A percentile compares a stretch with the other conserved stretches of the same genome.
phyloP scores from a whole-genome alignment of 2,113 vertebrate species.

The Mustela nigripes region DNA sequence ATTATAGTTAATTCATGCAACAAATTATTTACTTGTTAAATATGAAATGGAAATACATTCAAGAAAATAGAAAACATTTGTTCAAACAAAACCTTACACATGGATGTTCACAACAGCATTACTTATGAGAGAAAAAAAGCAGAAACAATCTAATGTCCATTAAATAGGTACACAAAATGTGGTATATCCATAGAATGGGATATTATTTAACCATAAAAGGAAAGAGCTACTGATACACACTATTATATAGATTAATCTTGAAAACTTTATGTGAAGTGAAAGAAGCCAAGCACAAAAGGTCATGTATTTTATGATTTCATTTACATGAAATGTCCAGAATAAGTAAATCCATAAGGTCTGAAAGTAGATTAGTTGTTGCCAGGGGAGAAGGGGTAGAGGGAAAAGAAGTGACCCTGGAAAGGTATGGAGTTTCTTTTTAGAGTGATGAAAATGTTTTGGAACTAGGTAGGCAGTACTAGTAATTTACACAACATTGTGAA shows the following conservation, averaged over 20 bases:
- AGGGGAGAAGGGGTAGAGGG: neutral
- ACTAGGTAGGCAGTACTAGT: neutral
- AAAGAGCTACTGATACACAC: neutral
- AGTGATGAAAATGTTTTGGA: neutral
- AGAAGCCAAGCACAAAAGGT: neutral
- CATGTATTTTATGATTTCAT: neutral
- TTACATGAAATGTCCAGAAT: neutral
- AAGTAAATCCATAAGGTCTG: neutral
- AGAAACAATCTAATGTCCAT: neutral
- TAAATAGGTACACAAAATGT: neutral
- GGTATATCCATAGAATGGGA: neutral
- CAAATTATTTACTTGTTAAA: neutral
- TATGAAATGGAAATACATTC: neutral
- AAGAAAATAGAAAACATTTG: neutral
- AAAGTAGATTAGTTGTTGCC: neutral
- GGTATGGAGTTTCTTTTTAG: neutral
- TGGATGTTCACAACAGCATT: neutral
- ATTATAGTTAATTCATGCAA: neutral
- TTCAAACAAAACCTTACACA: neutral
- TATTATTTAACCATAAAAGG: neutral
- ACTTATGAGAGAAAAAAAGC: neutral
- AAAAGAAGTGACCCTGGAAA: neutral
- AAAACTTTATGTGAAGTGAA: slow-evolving; percentile 7
- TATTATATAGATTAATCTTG: neutral
- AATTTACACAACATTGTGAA: neutral